A percentile compares a stretch with the other conserved stretches of the same genome.
These are phyloP conservation scores for Palythoa heliodiscus DNA, from an alignment of 92 coral and sea anemone genomes.

Conservation along the genomic window DNA sequence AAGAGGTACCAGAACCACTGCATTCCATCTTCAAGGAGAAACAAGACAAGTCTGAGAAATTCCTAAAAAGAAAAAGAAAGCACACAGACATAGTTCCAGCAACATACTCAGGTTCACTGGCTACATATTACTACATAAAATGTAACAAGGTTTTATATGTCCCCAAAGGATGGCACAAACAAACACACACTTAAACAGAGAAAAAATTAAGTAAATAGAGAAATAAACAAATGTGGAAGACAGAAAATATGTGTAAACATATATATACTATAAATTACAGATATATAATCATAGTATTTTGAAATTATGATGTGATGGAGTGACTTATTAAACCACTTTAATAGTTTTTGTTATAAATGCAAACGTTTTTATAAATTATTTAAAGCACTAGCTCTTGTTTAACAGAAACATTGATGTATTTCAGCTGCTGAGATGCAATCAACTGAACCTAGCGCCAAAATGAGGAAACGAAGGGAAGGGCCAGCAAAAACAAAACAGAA, in stretches of 20 bases:
- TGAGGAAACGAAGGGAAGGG: too few species aligned
- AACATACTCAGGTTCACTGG: slow-evolving; percentile 1
- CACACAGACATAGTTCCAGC: slow-evolving; percentile 3
- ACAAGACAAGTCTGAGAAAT: slow-evolving; percentile 16
- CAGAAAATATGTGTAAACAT: neutral
- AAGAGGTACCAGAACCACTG: slow-evolving; percentile 51
- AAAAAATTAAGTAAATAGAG: neutral
- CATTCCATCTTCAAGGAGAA: slow-evolving; percentile 41
- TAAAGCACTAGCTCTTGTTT: neutral
- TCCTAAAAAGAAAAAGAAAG: slow-evolving; percentile 36
- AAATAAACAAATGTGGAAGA: neutral
- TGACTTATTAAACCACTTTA: too few species aligned
- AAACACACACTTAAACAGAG: neutral
- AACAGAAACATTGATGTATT: neutral
- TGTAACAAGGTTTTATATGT: neutral
- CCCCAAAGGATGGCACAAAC: neutral
- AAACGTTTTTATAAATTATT: too few species aligned
- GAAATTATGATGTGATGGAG: neutral
- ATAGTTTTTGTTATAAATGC: neutral
- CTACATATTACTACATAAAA: neutral
- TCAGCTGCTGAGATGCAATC: neutral
- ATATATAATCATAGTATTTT: neutral
- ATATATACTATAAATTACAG: neutral
- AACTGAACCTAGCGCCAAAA: too few species aligned
- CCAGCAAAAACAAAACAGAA: neutral